phyloP scores from a whole-genome alignment of 2,888 invertebrate genomes.

The Noctua janthina region DNA sequence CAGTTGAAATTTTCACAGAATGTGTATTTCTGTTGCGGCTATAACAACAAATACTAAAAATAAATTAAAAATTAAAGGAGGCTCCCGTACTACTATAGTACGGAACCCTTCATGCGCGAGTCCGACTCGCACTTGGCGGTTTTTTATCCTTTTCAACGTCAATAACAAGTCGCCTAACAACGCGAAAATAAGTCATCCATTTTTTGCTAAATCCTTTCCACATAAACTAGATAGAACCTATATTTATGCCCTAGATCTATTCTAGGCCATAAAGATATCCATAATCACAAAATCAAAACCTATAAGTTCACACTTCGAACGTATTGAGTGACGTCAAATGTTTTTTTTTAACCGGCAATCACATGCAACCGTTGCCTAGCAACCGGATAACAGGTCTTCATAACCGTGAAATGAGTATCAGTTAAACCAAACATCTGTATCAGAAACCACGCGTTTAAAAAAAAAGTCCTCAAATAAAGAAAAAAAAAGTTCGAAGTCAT shows the following conservation, averaged over 20 bases:
- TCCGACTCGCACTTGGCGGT: no score
- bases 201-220: neutral
- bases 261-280: constrained; percentile 24
- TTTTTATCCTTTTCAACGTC: neutral
- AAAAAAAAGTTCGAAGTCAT: neutral
- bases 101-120: no score
- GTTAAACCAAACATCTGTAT: constrained; percentile 70
- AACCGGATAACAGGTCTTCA: constrained; percentile 82
- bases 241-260: constrained; percentile 13
- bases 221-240: neutral
- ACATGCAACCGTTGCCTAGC: constrained; percentile 75
- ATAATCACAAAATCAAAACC: constrained; percentile 23
- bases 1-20: no score
- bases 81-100: no score
- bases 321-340: constrained; percentile 50
- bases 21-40: no score
- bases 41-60: no score
- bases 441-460: constrained; percentile 71
- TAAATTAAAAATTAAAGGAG: no score
- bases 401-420: constrained; percentile 64
- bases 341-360: constrained; percentile 32
- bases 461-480: constrained; percentile 30
- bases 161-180: neutral
- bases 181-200: neutral
- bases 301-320: constrained; percentile 25